These are phyloP conservation scores for Bubo bubo DNA, from an alignment of 2,113 vertebrate genomes.

Conservation along the genomic window DNA sequence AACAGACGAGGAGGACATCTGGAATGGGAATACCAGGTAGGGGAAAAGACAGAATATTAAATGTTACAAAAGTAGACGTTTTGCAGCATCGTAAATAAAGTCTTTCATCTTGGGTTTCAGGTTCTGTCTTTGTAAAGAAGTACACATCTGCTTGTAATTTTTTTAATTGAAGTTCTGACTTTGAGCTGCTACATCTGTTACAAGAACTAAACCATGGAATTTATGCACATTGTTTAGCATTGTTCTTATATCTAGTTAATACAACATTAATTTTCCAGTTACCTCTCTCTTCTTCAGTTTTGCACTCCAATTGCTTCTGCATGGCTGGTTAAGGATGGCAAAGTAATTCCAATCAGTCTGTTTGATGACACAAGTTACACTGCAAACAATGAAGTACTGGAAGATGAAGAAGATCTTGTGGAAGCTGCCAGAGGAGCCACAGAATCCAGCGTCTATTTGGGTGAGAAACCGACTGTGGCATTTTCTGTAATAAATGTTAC, in stretches of 20 bases:
- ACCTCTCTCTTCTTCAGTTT: constrained; percentile 78
- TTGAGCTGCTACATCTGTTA: background rate
- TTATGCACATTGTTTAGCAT: background rate
- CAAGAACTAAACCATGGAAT: background rate
- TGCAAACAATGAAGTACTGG: constrained; percentile 70
- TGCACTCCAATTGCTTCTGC: constrained; percentile 96
- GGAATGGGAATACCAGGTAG: constrained; percentile 97
- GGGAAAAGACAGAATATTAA: background rate
- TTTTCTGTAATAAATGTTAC: background rate
- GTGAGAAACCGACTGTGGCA: constrained; percentile 58
- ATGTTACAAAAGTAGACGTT: background rate
- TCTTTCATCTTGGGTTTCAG: background rate
- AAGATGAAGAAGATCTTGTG: constrained; percentile 88
- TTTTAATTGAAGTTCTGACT: background rate
- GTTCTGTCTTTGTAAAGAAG: background rate
- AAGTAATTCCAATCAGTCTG: constrained; percentile 92
- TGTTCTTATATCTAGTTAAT: background rate
- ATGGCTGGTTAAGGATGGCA: constrained; percentile 92
- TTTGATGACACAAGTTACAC: constrained; percentile 93
- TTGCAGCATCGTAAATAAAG: background rate
- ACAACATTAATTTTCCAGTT: background rate
- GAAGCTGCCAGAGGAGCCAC: constrained; percentile 85
- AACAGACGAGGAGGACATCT: constrained; percentile 84
- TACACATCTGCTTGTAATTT: background rate
- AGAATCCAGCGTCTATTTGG: constrained; percentile 94